phyloP scores from a whole-genome alignment of 2,797 vertebrate species.

The Rhabdomys pumilio region DNA sequence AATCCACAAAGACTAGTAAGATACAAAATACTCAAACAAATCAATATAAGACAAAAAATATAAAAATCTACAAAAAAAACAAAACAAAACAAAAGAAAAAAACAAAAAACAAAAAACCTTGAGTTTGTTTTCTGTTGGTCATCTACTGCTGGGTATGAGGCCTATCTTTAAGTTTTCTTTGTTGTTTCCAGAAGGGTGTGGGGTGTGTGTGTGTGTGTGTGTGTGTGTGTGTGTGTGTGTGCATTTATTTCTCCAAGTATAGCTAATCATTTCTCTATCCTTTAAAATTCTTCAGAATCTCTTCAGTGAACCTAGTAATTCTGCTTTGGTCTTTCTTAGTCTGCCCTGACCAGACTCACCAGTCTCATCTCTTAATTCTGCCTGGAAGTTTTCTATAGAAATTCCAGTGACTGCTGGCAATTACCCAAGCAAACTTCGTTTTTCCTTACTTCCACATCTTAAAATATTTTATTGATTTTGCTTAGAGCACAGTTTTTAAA shows the following conservation, averaged over 20 bases:
- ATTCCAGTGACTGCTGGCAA: background rate
- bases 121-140: no score
- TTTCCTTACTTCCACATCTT: background rate
- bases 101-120: no score
- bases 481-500: background rate
- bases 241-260: background rate
- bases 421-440: background rate
- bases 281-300: background rate
- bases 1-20: background rate
- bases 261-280: background rate
- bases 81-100: no score
- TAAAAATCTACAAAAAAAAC: background rate
- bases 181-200: background rate
- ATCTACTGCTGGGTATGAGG: background rate
- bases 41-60: background rate
- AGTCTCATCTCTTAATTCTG: background rate
- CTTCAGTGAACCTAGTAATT: background rate
- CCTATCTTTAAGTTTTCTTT: background rate
- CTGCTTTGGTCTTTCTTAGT: background rate
- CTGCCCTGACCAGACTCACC: background rate
- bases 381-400: background rate
- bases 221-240: background rate
- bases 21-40: background rate
- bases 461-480: slow-evolving; percentile 6
- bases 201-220: background rate